Base-by-base conservation (phyloP, 2,113 vertebrate genomes). In the Epinephelus fuscoguttatus region DNA sequence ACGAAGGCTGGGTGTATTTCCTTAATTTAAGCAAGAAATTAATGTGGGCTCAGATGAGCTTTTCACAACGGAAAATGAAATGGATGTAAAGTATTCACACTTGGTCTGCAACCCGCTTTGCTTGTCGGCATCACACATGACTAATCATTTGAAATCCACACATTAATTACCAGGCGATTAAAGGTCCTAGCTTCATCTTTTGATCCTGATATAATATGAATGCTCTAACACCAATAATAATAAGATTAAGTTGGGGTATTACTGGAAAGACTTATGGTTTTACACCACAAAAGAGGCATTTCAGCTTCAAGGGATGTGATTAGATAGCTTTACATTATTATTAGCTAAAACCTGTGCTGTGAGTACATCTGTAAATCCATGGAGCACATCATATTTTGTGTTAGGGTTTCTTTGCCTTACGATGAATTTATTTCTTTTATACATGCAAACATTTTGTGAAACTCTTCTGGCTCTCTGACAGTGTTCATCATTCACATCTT, bases 11-110 rank as follows among this genome's bases (percentile, higher is more conserved):
- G 37, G 4, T 62, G 55, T 30, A 49, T 81, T 88, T 82, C 9
- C 2, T 78, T 86, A 63, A 82, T 89, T 82, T 75, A 57, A 68
- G 83, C n/a, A 78, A 79, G 50, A 78, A 78, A 90, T 78, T 8
- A 61, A 78, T 57, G 61, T 27, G 27, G 83, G 47, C 77, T 88
- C 63, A 75, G 33, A 83, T 70, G 64, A 74, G 78, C 63, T 79
- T 84, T 69, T 55, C 23, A 3, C n/a, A 73, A 50, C 53, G 1
- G 3, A 70, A 78, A 88, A 78, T 81, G 33, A 78, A 87, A 87
- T 69, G 64, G 53, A 25, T 81, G 50, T 56, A 49, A 76, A 64
- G 49, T 57, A 55, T 86, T 42, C 61, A 59, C 23, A n/a, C 21
- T 61, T 52, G 53, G 75, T 77, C 74, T 79, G 33, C n/a, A 0